A percentile compares a stretch with the other conserved stretches of the same genome.
These are phyloP conservation scores for Drosophila demipolita DNA, from an alignment of 2,888 invertebrate species.

Conservation along the genomic window DNA sequence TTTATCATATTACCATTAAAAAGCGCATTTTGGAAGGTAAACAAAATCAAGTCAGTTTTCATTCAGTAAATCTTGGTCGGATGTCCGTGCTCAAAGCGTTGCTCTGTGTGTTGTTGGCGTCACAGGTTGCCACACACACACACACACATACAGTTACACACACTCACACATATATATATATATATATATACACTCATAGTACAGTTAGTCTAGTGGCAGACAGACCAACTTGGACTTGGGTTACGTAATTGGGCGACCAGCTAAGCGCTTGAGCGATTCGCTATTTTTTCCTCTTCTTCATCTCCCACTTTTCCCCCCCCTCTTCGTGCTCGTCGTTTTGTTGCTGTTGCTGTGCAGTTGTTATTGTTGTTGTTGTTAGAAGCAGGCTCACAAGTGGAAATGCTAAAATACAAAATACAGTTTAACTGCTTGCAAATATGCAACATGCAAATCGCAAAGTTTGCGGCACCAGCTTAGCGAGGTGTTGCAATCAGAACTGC, in stretches of 20 bases:
- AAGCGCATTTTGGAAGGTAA: slow-evolving; percentile 20
- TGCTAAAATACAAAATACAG: slow-evolving; percentile 31
- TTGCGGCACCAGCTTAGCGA: slow-evolving; percentile 10
- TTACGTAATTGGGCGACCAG: slow-evolving; percentile 75
- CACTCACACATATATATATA: slow-evolving; percentile 16
- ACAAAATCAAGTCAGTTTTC: slow-evolving; percentile 37
- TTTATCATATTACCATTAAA: background rate
- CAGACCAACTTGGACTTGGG: slow-evolving; percentile 67
- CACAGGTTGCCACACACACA: slow-evolving; percentile 64
- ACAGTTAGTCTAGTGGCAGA: slow-evolving; percentile 55
- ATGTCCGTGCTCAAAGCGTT: slow-evolving; percentile 59
- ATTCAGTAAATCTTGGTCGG: slow-evolving; percentile 65
- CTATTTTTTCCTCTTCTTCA: slow-evolving; percentile 35
- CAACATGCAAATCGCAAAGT: slow-evolving; percentile 23
- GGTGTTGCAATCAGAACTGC: slow-evolving; percentile 59
- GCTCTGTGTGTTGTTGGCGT: slow-evolving; percentile 38
- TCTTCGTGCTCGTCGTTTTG: background rate
- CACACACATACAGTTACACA: slow-evolving; percentile 11
- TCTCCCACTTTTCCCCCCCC: slow-evolving; percentile 1
- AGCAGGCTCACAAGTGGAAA: slow-evolving; percentile 40
- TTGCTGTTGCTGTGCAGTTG: slow-evolving; percentile 7
- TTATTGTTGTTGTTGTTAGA: slow-evolving; percentile 31
- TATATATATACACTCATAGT: slow-evolving; percentile 36
- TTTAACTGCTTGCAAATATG: slow-evolving; percentile 32
- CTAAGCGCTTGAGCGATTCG: slow-evolving; percentile 69